Evolutionary conservation across 1,140 invertebrate species (phyloP).

Genomic region (Centruroides sculpturatus): DNA sequence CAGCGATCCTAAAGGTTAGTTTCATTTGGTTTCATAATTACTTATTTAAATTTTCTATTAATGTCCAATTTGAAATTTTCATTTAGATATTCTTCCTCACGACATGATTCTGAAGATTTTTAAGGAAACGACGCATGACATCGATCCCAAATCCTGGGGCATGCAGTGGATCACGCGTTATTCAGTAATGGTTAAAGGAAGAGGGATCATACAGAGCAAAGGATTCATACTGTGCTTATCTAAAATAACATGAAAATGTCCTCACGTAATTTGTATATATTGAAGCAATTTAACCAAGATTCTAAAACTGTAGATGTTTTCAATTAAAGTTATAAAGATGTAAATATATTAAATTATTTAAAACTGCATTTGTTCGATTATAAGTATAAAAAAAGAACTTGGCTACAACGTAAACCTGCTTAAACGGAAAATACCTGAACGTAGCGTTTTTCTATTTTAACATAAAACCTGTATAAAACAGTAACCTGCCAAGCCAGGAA

Average conservation of each 20-base stretch:
- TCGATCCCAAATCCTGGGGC: conserved; percentile 21
- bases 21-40: not conserved
- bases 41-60: not conserved
- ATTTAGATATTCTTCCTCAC: conserved; percentile 44
- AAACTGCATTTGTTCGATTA: too few species aligned
- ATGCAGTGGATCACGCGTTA: conserved; percentile 62
- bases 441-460: too few species aligned
- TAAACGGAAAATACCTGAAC: too few species aligned
- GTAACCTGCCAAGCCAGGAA: too few species aligned
- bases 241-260: not conserved
- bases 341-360: too few species aligned
- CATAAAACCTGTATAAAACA: too few species aligned
- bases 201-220: conserved; percentile 74
- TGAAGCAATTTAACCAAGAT: too few species aligned
- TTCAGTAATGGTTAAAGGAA: conserved; percentile 72
- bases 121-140: conserved; percentile 19
- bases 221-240: conserved; percentile 46
- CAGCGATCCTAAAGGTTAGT: conserved; percentile 71
- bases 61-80: conserved; percentile 11
- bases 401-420: too few species aligned
- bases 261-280: not conserved
- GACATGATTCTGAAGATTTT: conserved; percentile 36
- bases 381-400: too few species aligned
- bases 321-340: too few species aligned
- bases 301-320: too few species aligned